phyloP scores from a whole-genome alignment of 2,113 vertebrate genomes.

The Actenoides lindsayi region DNA sequence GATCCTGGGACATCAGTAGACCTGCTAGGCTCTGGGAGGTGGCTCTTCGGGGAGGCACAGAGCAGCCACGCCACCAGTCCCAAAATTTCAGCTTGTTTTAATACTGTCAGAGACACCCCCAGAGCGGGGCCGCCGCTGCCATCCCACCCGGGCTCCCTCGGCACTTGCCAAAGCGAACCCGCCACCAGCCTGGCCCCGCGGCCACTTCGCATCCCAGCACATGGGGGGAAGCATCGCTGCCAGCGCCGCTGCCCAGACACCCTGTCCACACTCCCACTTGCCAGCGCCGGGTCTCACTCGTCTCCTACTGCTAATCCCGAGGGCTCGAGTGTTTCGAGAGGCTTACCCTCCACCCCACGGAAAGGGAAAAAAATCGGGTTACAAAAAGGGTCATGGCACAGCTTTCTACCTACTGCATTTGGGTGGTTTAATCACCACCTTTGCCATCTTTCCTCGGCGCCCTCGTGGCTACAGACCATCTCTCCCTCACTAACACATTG shows the following conservation, averaged over 20 bases:
- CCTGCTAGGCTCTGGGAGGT: rapidly evolving
- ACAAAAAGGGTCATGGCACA: background rate
- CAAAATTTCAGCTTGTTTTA: constrained; percentile 63
- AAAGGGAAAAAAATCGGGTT: constrained; percentile 9
- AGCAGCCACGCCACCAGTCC: background rate
- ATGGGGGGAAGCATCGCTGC: background rate
- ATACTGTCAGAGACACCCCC: constrained; percentile 59
- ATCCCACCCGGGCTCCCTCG: background rate
- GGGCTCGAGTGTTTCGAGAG: background rate
- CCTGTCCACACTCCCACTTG: rapidly evolving
- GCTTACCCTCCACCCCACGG: background rate
- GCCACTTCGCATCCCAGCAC: background rate
- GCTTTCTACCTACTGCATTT: background rate
- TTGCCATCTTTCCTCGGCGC: background rate
- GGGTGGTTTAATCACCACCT: background rate
- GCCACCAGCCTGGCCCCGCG: background rate
- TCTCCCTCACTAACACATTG: background rate
- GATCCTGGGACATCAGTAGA: background rate
- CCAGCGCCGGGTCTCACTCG: background rate
- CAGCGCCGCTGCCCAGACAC: background rate
- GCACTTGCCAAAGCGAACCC: background rate
- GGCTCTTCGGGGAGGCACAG: rapidly evolving
- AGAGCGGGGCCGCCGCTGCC: background rate
- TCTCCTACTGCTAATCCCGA: background rate
- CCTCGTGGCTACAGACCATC: background rate